Conservation (phyloP, 2,113 vertebrate species). For the Plestiodon gilberti region DNA sequence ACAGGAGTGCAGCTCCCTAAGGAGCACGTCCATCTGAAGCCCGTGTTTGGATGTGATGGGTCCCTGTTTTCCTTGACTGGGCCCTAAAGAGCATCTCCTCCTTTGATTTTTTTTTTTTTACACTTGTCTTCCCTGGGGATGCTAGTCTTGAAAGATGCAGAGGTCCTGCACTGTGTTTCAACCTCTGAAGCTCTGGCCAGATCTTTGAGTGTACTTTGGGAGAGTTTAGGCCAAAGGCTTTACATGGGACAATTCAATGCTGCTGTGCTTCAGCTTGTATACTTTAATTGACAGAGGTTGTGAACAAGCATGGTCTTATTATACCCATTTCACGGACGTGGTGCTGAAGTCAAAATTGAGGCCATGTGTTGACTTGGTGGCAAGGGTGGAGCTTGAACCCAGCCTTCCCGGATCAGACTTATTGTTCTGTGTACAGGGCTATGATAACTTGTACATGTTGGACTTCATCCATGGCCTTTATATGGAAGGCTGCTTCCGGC, state of each 20-base stretch:
- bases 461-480: too few species aligned
- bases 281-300: too few species aligned
- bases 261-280: too few species aligned
- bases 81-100: accelerated
- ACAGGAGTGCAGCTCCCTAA: accelerated
- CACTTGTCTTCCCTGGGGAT: accelerated
- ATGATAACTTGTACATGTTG: not conserved
- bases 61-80: not conserved
- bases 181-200: not conserved
- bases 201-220: not conserved
- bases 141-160: not conserved
- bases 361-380: not conserved
- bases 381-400: not conserved
- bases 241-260: not conserved
- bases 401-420: not conserved
- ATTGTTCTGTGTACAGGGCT: not conserved
- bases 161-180: too few species aligned
- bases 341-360: too few species aligned
- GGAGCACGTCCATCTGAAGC: conserved; percentile 5
- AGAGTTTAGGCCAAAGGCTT: not conserved
- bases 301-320: not conserved
- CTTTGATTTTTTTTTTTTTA: accelerated
- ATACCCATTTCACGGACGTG: not conserved
- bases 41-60: not conserved
- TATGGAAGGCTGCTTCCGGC: not conserved